Evolutionary conservation across 2,888 invertebrate genomes (phyloP).

Genomic region (Pandemis corylana): DNA sequence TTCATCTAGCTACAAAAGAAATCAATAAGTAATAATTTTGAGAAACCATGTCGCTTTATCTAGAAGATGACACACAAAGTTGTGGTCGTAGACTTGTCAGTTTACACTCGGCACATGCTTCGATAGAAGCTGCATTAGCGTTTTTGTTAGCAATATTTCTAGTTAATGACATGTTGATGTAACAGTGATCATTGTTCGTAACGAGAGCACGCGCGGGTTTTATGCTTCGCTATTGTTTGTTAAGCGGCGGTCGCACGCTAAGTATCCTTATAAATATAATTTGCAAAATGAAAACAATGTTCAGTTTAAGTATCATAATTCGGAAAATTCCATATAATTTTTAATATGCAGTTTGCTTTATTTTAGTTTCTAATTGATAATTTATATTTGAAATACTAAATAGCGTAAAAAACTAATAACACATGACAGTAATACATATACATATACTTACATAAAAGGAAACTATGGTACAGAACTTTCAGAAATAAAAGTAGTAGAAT

Average conservation of each 20-base stretch:
- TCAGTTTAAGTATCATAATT: constrained; percentile 32
- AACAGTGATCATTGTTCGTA: constrained; percentile 76
- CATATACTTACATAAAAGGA: too few species aligned
- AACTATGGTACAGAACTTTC: too few species aligned
- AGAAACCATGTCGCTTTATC: neutral
- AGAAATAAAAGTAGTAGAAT: too few species aligned
- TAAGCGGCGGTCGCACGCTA: constrained; percentile 67
- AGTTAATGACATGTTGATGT: constrained; percentile 53
- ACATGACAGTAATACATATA: too few species aligned
- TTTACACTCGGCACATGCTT: constrained; percentile 11
- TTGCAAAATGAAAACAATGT: constrained; percentile 34
- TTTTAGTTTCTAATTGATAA: too few species aligned
- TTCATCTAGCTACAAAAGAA: neutral
- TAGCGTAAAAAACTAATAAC: too few species aligned
- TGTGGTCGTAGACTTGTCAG: neutral
- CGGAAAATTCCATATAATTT: neutral
- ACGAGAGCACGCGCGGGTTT: constrained; percentile 76
- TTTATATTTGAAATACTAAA: too few species aligned
- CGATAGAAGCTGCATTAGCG: constrained; percentile 15
- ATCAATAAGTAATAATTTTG: neutral
- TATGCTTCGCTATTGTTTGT: constrained; percentile 74
- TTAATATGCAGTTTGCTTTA: too few species aligned
- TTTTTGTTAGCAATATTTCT: constrained; percentile 41
- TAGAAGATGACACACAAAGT: neutral
- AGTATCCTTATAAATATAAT: constrained; percentile 43